Base-by-base conservation (phyloP, 2,888 invertebrate genomes). In the Amiota communis region DNA sequence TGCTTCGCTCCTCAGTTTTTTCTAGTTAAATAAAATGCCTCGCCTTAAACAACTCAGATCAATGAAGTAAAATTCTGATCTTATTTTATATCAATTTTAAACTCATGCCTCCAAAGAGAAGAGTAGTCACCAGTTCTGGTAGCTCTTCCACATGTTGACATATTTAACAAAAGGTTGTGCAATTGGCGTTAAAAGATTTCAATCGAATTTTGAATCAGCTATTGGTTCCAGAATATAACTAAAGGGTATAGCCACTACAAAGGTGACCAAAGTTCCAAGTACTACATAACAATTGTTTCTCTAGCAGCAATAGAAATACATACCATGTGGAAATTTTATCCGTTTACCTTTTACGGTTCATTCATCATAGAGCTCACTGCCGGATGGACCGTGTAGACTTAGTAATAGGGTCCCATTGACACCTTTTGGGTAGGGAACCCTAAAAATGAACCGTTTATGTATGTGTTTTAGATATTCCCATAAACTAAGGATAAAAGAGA, bases 231-330 rank as follows among this genome's bases (percentile, higher is more conserved):
- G 88, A 9, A 92, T 72, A 74, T 91, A 91, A 79, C 92, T 92
- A 23, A 92, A 89, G 3, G 90, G 77, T 12, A 92, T 78, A 0
- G 91, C 92, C 1, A 92, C 87, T 1, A 91, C 75, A 73, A 92
- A 89, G 0, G 91, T 91, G 12, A 91, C 85, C 0, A 89, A 6
- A 17, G 90, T 89, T 1, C 93, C 93, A 3, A 92, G 79, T 0
- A 90, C 75, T 0, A 91, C 88, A 81, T 93, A 93, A 90, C 92
- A 93, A 86, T 92, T 91, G 84, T 92, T n/a, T n/a, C n/a, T n/a
- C n/a, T n/a, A n/a, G n/a, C n/a, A n/a, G n/a, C n/a, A n/a, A n/a
- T n/a, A n/a, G n/a, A n/a, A n/a, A n/a, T n/a, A n/a, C n/a, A n/a
- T n/a, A n/a, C n/a, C n/a, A n/a, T n/a, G n/a, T n/a, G n/a, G n/a